Percentiles rank a stretch among this genome's conserved stretches.
phyloP scores from a whole-genome alignment of 1,140 invertebrate species.

The Drosophila eugracilis region DNA sequence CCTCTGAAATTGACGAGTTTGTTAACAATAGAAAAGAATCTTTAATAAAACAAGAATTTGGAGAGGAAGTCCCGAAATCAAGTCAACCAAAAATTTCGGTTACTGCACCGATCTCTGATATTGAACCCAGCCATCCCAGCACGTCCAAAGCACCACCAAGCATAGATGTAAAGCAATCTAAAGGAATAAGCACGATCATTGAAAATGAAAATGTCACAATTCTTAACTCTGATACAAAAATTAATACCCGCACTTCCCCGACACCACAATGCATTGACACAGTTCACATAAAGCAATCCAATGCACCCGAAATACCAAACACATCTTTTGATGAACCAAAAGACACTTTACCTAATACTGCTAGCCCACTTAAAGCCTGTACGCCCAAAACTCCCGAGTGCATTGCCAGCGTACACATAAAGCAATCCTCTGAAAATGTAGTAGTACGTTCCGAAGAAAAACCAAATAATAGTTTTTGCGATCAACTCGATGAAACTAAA shows the following conservation, averaged over 20 bases:
- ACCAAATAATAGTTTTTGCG: neutral
- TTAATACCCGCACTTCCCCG: conserved; percentile 4
- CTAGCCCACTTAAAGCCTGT: neutral
- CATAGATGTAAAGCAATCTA: conserved; percentile 8
- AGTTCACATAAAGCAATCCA: conserved; percentile 16
- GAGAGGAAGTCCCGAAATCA: conserved; percentile 6
- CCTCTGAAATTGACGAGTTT: conserved; percentile 79
- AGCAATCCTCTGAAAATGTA: conserved; percentile 1
- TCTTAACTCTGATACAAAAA: neutral
- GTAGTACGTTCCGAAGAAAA: neutral
- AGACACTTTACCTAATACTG: neutral
- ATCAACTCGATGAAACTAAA: conserved; percentile 9
- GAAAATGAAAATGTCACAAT: conserved; percentile 10
- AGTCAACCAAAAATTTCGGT: conserved; percentile 2
- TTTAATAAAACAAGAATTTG: conserved; percentile 10
- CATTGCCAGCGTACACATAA: conserved; percentile 18
- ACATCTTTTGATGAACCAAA: conserved; percentile 2
- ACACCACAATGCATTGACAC: conserved; percentile 13
- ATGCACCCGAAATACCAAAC: neutral
- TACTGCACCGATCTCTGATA: conserved; percentile 3
- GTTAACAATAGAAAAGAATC: conserved; percentile 61
- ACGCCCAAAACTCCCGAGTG: neutral
- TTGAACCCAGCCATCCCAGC: conserved; percentile 21
- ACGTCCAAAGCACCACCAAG: conserved; percentile 8
- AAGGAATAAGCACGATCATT: conserved; percentile 3